These are phyloP conservation scores for Emys orbicularis DNA, from an alignment of 2,797 vertebrate genomes.

Conservation along the genomic window DNA sequence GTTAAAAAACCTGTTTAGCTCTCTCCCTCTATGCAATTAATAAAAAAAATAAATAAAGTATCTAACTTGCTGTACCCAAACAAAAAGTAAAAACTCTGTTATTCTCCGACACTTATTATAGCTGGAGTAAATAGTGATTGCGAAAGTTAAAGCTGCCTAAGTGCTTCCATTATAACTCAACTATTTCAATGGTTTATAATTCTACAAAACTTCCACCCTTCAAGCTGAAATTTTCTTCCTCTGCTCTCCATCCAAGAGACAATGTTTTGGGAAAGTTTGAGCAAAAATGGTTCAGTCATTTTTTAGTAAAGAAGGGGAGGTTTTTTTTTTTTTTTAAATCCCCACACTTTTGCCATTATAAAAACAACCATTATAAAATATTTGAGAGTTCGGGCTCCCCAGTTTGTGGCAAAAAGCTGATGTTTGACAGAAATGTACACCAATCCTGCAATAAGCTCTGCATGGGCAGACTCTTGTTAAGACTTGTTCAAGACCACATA, in stretches of 20 bases:
- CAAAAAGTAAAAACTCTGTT: too few species aligned
- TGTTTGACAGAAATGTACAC: neutral
- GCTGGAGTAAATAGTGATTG: neutral
- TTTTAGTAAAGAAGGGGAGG: neutral
- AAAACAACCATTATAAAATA: neutral
- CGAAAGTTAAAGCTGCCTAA: constrained; percentile 2
- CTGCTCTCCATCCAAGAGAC: neutral
- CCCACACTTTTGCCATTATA: neutral
- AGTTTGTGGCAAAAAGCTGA: neutral
- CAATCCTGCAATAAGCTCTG: neutral
- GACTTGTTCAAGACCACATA: neutral
- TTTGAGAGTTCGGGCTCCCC: neutral
- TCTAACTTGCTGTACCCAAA: too few species aligned
- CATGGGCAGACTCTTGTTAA: neutral
- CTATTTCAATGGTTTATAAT: neutral
- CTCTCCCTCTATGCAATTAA: too few species aligned
- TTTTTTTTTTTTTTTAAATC: neutral
- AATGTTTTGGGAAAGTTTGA: neutral
- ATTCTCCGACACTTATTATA: fast-evolving
- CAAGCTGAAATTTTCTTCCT: neutral
- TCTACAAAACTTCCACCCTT: neutral
- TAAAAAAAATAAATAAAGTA: too few species aligned
- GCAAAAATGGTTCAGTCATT: neutral
- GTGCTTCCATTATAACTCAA: neutral
- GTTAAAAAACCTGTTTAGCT: too few species aligned